Evolutionary conservation across 1,140 invertebrate species (phyloP).

Genomic region (Lucilia sericata): DNA sequence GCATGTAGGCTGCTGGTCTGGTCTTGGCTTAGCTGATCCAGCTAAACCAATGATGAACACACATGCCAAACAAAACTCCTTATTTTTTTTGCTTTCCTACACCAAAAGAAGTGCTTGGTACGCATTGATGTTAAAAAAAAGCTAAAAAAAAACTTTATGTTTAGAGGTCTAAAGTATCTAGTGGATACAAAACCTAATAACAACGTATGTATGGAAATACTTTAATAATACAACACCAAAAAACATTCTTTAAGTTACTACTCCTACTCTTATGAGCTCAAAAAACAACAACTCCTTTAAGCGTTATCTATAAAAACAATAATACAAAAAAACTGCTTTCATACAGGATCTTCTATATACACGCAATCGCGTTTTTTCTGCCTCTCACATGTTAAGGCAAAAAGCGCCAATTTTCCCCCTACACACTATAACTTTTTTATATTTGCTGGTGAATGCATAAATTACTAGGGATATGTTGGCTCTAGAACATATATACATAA

Average conservation of each 20-base stretch:
- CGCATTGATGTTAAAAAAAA: not conserved
- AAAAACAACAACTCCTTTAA: conserved; percentile 22
- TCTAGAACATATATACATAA: not conserved
- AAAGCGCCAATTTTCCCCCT: not conserved
- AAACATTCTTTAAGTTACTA: not conserved
- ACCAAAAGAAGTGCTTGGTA: conserved; percentile 18
- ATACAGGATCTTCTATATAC: conserved; percentile 20
- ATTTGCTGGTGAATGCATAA: not conserved
- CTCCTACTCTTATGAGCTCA: not conserved
- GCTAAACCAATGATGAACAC: too few relatives aligned
- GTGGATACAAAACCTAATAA: not conserved
- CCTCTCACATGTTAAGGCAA: not conserved
- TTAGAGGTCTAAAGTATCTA: not conserved
- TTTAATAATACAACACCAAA: not conserved
- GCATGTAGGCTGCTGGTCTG: not conserved
- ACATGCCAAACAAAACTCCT: too few relatives aligned
- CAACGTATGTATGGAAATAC: conserved; percentile 29
- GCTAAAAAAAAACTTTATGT: not conserved
- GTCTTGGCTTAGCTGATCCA: not conserved
- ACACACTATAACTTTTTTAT: not conserved
- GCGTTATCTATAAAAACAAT: conserved; percentile 29
- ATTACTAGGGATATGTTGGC: not conserved
- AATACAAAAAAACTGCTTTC: conserved; percentile 13
- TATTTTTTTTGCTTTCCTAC: too few relatives aligned
- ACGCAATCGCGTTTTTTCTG: conserved; percentile 8